Conservation (phyloP, 1,140 invertebrate species). For the Laupala kohalensis region DNA sequence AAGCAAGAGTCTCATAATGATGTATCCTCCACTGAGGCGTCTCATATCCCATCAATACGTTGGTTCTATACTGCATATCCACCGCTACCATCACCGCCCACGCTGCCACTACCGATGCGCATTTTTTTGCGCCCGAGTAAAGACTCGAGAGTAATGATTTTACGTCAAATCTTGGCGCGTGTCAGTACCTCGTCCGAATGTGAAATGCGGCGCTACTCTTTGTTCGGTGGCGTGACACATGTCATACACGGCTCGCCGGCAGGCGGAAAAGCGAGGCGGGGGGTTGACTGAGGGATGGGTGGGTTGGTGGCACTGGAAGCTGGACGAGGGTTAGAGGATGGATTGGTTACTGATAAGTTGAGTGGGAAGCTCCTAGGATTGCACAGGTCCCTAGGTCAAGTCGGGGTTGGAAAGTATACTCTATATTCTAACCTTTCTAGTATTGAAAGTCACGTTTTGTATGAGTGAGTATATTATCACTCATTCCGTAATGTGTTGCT, state of each 20-base stretch:
- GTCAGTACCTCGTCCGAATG: background rate
- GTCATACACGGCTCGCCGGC: background rate
- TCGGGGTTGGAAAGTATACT: too few relatives aligned
- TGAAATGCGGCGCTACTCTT: background rate
- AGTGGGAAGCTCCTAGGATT: background rate
- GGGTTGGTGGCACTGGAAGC: too few relatives aligned
- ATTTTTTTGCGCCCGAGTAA: background rate
- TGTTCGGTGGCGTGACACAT: background rate
- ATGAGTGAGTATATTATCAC: too few relatives aligned
- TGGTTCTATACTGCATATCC: too few relatives aligned
- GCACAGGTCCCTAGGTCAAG: too few relatives aligned
- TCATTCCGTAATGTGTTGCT: too few relatives aligned
- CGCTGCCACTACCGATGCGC: background rate
- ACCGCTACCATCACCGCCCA: too few relatives aligned
- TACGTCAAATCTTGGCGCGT: background rate
- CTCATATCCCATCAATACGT: too few relatives aligned
- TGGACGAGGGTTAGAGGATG: background rate
- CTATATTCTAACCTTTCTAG: too few relatives aligned
- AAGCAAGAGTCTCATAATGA: too few relatives aligned
- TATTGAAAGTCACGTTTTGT: too few relatives aligned
- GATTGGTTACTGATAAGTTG: background rate
- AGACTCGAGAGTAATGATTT: background rate
- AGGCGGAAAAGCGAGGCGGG: background rate
- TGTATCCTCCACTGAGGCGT: too few relatives aligned
- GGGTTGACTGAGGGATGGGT: background rate